Conservation (phyloP, 1,140 invertebrate species). For the Popillia japonica region DNA sequence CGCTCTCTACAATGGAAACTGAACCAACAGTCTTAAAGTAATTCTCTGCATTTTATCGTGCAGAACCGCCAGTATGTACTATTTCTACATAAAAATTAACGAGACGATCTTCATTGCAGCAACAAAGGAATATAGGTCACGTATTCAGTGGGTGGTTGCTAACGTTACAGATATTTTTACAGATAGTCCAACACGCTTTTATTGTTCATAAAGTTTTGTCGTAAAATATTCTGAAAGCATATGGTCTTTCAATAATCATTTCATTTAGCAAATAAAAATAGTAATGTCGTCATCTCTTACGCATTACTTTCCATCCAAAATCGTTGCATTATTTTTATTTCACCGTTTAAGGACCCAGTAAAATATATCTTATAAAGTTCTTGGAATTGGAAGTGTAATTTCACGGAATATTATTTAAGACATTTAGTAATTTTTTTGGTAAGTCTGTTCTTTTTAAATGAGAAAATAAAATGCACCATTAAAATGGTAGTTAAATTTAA, state of each 20-base stretch:
- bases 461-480: too few relatives aligned
- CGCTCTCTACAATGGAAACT: neutral
- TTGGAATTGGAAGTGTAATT: too few relatives aligned
- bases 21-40: neutral
- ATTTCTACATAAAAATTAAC: neutral
- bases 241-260: neutral
- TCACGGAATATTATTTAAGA: too few relatives aligned
- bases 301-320: neutral
- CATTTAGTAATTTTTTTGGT: too few relatives aligned
- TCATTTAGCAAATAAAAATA: slow-evolving; percentile 7
- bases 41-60: neutral
- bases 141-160: neutral
- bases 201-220: slow-evolving; percentile 7
- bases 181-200: slow-evolving; percentile 18
- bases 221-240: slow-evolving; percentile 11
- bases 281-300: neutral
- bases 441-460: too few relatives aligned
- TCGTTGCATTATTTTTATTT: neutral
- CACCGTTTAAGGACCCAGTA: too few relatives aligned
- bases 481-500: too few relatives aligned
- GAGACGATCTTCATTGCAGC: neutral
- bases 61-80: neutral
- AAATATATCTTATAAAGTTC: too few relatives aligned
- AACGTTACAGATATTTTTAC: slow-evolving; percentile 3
- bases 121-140: slow-evolving; percentile 17